Percentiles rank a stretch among this genome's conserved stretches.
These are phyloP conservation scores for Tribolium madens DNA, from an alignment of 1,140 invertebrate species.

Conservation along the genomic window DNA sequence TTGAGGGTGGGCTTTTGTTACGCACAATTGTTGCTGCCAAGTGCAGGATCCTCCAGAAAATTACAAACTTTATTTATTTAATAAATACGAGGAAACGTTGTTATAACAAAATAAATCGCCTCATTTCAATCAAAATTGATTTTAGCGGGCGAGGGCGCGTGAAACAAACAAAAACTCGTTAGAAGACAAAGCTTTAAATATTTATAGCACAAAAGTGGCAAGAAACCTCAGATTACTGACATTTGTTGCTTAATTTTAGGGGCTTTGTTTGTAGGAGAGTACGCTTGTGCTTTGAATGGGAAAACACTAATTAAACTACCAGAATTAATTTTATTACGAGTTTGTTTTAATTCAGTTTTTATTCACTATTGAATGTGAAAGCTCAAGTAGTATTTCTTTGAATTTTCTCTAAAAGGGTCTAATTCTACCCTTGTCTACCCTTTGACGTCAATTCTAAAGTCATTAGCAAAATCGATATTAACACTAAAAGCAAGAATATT, in stretches of 20 bases:
- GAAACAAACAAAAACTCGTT: background rate
- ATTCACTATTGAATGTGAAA: background rate
- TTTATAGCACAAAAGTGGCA: background rate
- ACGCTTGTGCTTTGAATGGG: background rate
- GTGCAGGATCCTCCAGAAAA: background rate
- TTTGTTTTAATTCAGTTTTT: background rate
- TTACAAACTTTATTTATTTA: background rate
- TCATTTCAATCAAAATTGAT: background rate
- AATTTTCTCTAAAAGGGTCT: background rate
- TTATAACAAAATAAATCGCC: background rate
- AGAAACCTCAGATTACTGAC: background rate
- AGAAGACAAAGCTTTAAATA: background rate
- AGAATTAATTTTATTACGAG: background rate
- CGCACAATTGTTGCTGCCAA: background rate
- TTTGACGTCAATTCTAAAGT: background rate
- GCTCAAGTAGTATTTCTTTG: background rate
- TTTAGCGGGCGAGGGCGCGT: background rate
- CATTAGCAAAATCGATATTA: background rate
- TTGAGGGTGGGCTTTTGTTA: slow-evolving; percentile 4
- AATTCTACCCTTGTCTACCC: background rate
- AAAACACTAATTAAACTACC: background rate
- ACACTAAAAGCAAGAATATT: background rate
- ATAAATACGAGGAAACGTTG: background rate
- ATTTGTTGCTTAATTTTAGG: background rate
- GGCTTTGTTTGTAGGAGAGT: background rate